Evolutionary conservation across 2,113 vertebrate genomes (phyloP).

Genomic region (Corythornis madagascariensis): DNA sequence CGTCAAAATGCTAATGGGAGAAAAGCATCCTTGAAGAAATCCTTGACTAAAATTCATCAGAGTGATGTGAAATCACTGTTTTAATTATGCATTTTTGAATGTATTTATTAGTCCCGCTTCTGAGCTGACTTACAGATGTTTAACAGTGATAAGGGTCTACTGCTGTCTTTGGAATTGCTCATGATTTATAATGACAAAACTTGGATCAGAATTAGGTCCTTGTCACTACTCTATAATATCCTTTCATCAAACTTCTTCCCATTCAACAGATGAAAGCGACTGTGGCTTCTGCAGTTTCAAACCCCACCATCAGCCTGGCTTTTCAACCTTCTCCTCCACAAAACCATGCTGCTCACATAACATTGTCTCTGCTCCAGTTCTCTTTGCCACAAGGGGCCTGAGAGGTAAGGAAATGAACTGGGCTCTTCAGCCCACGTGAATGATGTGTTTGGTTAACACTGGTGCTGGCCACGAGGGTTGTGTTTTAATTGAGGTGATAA

Average conservation of each 20-base stretch:
- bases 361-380: neutral
- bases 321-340: neutral
- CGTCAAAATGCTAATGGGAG: conserved; percentile 73
- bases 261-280: conserved; percentile 49
- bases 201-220: conserved; percentile 53
- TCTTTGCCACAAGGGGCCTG: neutral
- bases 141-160: conserved; percentile 45
- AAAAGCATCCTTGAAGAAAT: conserved; percentile 75
- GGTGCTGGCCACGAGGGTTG: neutral
- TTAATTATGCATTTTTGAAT: conserved; percentile 71
- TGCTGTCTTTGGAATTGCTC: conserved; percentile 42
- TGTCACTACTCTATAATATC: conserved; percentile 36
- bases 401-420: neutral
- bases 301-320: neutral
- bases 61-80: conserved; percentile 64
- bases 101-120: conserved; percentile 66
- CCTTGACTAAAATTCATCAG: conserved; percentile 75
- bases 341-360: neutral
- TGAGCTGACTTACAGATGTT: conserved; percentile 63
- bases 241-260: conserved; percentile 45
- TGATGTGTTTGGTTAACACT: neutral
- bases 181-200: conserved; percentile 54
- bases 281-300: neutral
- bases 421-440: neutral
- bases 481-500: neutral